Percentiles rank a stretch among this genome's conserved stretches.
These are phyloP conservation scores for Sebastes matsubarae DNA, from an alignment of 2,797 vertebrate species.

Conservation along the genomic window DNA sequence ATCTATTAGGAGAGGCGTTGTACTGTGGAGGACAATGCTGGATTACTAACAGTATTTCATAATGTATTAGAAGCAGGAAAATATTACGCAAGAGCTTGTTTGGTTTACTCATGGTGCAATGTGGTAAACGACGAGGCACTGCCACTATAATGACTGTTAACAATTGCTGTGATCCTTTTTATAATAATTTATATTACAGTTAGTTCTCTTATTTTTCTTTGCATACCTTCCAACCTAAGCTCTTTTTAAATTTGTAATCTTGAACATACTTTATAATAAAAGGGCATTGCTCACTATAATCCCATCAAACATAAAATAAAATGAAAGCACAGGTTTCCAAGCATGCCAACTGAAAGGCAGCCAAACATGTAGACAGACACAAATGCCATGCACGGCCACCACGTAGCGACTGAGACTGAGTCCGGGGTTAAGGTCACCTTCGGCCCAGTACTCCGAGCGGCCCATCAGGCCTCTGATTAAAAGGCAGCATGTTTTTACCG, in stretches of 20 bases:
- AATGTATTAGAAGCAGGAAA: slow-evolving; percentile 62
- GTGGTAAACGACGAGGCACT: neutral
- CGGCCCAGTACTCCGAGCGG: slow-evolving; percentile 40
- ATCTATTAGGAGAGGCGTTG: slow-evolving; percentile 55
- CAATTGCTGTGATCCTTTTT: neutral
- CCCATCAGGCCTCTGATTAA: slow-evolving; percentile 63
- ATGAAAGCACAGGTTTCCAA: neutral
- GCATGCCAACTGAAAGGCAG: neutral
- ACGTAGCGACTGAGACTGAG: slow-evolving; percentile 13
- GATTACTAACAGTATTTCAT: slow-evolving; percentile 58
- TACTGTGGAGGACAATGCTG: slow-evolving; percentile 37
- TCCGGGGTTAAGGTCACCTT: slow-evolving; percentile 57
- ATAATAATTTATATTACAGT: neutral
- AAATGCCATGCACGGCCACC: neutral
- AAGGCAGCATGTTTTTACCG: slow-evolving; percentile 81
- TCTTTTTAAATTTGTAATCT: neutral
- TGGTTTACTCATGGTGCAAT: slow-evolving; percentile 23
- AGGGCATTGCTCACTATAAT: neutral
- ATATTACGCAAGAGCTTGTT: slow-evolving; percentile 43
- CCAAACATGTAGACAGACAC: neutral
- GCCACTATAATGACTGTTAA: neutral
- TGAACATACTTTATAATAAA: neutral
- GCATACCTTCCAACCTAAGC: neutral
- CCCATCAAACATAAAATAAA: neutral
- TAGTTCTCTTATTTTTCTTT: neutral